Base-by-base conservation (phyloP, 2,113 vertebrate species). In the Rhodinocichla rosea region DNA sequence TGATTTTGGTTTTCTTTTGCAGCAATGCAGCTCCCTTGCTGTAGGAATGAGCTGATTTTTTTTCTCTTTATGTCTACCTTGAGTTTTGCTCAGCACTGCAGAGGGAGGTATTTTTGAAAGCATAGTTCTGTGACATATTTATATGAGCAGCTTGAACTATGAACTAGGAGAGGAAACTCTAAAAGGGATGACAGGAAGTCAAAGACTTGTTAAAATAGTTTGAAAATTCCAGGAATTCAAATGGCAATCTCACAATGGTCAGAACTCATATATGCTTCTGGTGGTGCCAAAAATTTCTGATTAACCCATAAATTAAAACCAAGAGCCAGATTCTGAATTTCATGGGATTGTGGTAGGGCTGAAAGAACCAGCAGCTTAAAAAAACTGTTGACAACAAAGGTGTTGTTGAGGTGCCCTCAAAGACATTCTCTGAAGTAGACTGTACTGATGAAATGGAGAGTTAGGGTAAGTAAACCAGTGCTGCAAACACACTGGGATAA, bases 221-320 rank as follows among this genome's bases (percentile, higher is more conserved):
- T 21, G 65, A 74, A 92, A 96, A 94, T 94, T 75, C 35, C 57
- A 83, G 87, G 93, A 95, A 96, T 96, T 92, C 87, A 86, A 21
- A 69, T 52, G 52, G 75, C 53, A 87, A 82, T 68, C 12, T 94
- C 88, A 57, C 71, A 63, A 14, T 23, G 45, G 37, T 44, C 9
- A 27, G 78, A 96, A 69, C 63, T 93, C 50, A 71, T 33, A 24
- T 37, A 71, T 0, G 3, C 33, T 85, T 91, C 39, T 45, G 74
- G 47, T 78, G 39, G 60, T 80, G 84, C 74, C 83, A 86, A 94
- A 96, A 89, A 68, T 39, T 85, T 69, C 47, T 71, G 69, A 71
- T 79, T 88, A 94, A 83, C 70, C 62, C 76, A 45, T 94, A 94
- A 94, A 90, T 93, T 89, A 88, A 97, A 93, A 73, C 68, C 23